phyloP scores from a whole-genome alignment of 1,140 invertebrate species.

The Plutomurus gul region DNA sequence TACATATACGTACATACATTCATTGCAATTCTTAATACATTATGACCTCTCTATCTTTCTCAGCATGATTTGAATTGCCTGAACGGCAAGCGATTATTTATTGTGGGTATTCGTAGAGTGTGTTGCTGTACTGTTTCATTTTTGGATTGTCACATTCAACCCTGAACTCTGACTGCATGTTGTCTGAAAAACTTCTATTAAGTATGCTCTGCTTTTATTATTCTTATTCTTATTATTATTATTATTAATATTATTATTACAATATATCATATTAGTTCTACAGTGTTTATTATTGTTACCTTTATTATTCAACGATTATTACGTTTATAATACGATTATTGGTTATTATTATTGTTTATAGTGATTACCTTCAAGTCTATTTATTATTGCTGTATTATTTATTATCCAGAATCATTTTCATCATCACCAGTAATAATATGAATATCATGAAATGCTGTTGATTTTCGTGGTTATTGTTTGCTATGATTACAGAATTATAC shows the following conservation, averaged over 20 bases:
- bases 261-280: neutral
- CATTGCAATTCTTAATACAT: neutral
- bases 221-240: neutral
- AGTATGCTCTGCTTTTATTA: neutral
- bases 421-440: too few relatives aligned
- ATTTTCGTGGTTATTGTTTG: slow-evolving; percentile 10
- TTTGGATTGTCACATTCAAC: too few relatives aligned
- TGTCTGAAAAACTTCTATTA: neutral
- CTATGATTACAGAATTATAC: slow-evolving; percentile 4
- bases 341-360: neutral
- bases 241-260: neutral
- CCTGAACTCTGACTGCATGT: neutral
- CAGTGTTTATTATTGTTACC: neutral
- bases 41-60: neutral
- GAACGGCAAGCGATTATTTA: neutral
- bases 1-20: neutral
- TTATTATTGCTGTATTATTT: too few relatives aligned
- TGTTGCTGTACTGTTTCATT: too few relatives aligned
- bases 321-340: neutral
- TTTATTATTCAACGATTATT: neutral
- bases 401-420: too few relatives aligned
- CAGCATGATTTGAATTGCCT: neutral
- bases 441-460: too few relatives aligned
- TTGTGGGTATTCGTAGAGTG: neutral
- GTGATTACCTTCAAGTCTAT: too few relatives aligned